These are phyloP conservation scores for Recurvirostra avosetta DNA, from an alignment of 2,113 vertebrate genomes.

Conservation along the genomic window DNA sequence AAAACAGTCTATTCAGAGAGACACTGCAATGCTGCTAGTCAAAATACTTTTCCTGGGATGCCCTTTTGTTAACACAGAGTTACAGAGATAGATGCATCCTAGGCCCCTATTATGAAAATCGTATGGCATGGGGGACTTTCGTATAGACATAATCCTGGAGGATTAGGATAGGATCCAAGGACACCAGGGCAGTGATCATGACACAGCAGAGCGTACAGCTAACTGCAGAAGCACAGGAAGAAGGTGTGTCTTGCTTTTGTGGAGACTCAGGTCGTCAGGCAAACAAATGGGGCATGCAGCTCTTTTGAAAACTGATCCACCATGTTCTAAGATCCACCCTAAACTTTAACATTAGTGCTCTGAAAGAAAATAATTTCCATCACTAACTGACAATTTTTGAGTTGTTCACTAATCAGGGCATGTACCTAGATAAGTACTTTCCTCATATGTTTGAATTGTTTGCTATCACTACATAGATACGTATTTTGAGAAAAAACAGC, in stretches of 20 bases:
- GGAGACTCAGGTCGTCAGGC: background rate
- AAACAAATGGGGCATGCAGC: background rate
- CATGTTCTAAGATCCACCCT: background rate
- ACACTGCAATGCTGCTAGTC: constrained; percentile 3
- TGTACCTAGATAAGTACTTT: background rate
- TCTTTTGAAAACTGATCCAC: background rate
- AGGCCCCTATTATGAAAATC: constrained; percentile 43
- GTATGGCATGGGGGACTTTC: background rate
- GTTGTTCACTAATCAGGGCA: background rate
- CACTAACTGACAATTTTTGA: background rate
- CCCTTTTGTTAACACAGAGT: constrained; percentile 25
- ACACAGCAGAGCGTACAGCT: background rate
- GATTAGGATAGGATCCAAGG: constrained; percentile 53
- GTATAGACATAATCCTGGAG: constrained; percentile 41
- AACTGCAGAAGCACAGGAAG: background rate
- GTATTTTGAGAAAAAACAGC: background rate
- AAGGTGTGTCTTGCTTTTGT: background rate
- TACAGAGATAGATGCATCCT: background rate
- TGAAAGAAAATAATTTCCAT: background rate
- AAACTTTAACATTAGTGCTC: background rate
- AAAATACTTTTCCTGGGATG: constrained; percentile 35
- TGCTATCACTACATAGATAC: background rate
- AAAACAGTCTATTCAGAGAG: background rate
- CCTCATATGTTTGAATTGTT: background rate
- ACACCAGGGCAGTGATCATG: constrained; percentile 37